Percentiles rank a stretch among this genome's conserved stretches.
Evolutionary conservation across 2,797 vertebrate genomes (phyloP).

Genomic region (Eulemur mongoz): DNA sequence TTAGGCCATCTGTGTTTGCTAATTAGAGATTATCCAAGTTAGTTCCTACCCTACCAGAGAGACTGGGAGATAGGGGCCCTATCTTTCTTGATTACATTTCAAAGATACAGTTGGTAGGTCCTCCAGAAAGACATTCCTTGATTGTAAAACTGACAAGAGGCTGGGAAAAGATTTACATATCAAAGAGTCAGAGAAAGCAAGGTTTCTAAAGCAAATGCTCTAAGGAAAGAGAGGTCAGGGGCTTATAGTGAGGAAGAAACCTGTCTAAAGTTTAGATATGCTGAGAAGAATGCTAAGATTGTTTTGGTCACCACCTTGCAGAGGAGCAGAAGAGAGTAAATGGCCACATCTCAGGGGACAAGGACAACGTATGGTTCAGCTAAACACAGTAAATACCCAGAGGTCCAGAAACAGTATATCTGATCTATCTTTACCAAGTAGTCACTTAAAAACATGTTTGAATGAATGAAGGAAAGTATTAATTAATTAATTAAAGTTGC

Average conservation of each 20-base stretch:
- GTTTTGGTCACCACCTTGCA: not conserved
- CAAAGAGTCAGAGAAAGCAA: not conserved
- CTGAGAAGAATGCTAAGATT: not conserved
- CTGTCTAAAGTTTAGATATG: not conserved
- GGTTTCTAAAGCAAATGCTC: not conserved
- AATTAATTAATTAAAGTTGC: not conserved
- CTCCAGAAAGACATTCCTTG: not conserved
- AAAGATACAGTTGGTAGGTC: not conserved
- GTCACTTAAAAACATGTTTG: not conserved
- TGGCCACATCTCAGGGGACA: not conserved
- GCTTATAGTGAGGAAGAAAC: not conserved
- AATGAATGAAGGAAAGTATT: not conserved
- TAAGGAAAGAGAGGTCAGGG: not conserved
- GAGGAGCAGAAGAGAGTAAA: not conserved
- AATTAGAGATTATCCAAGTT: not conserved
- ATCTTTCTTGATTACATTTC: not conserved
- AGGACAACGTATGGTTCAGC: not conserved
- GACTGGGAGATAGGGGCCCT: no score
- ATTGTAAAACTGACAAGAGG: not conserved
- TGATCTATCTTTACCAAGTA: not conserved
- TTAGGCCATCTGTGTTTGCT: not conserved
- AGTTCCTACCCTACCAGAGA: not conserved
- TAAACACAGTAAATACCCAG: not conserved
- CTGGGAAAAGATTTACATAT: not conserved
- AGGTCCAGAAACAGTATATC: not conserved